These are phyloP conservation scores for Lepidonotus clava DNA, from an alignment of 2,888 invertebrate species.

Conservation along the genomic window DNA sequence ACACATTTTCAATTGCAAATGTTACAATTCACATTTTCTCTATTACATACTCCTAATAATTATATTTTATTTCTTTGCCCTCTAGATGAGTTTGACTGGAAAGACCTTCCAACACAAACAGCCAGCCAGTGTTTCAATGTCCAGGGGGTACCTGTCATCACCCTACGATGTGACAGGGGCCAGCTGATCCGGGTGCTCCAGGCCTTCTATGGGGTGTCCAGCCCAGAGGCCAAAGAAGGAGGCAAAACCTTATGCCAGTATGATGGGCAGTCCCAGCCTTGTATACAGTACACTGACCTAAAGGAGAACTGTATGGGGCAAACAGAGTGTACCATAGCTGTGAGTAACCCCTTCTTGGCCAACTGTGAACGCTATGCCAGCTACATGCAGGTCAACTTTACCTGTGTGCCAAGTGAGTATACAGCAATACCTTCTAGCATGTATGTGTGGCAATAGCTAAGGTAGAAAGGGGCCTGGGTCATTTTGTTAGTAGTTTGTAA, in stretches of 20 bases:
- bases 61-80: too few relatives aligned
- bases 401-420: slow-evolving; percentile 61
- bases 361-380: slow-evolving; percentile 61
- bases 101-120: neutral
- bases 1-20: too few relatives aligned
- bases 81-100: slow-evolving; percentile 11
- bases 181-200: slow-evolving; percentile 57
- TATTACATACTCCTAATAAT: too few relatives aligned
- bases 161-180: slow-evolving; percentile 56
- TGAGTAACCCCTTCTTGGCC: slow-evolving; percentile 63
- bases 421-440: too few relatives aligned
- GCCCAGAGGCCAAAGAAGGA: neutral
- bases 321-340: slow-evolving; percentile 58
- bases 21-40: too few relatives aligned
- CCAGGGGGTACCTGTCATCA: slow-evolving; percentile 60
- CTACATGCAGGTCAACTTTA: slow-evolving; percentile 63
- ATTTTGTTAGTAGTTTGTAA: too few relatives aligned
- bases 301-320: slow-evolving; percentile 62
- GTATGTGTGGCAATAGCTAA: too few relatives aligned
- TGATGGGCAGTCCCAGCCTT: slow-evolving; percentile 46
- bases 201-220: slow-evolving; percentile 59
- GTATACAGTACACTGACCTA: slow-evolving; percentile 59
- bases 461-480: too few relatives aligned
- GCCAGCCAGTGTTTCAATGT: slow-evolving; percentile 63
- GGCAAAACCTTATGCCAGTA: neutral